These are phyloP conservation scores for Prosapia bicincta DNA, from an alignment of 2,888 invertebrate genomes.

Conservation along the genomic window DNA sequence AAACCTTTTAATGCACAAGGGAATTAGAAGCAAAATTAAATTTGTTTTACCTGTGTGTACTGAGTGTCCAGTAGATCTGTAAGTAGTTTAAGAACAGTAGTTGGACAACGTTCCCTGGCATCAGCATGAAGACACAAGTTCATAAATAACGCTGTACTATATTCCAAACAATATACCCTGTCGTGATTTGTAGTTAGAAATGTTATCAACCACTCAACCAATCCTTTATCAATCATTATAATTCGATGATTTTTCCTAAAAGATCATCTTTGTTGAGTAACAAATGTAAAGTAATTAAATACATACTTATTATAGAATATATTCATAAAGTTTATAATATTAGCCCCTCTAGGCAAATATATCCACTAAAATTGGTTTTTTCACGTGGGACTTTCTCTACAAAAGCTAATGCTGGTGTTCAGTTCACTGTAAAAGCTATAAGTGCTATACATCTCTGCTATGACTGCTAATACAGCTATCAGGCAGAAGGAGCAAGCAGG, in stretches of 20 bases:
- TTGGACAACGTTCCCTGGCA: constrained; percentile 46
- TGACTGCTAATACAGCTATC: no score
- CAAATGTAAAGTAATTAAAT: no score
- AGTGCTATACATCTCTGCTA: no score
- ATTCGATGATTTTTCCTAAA: constrained; percentile 53
- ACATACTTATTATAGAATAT: no score
- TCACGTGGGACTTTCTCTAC: no score
- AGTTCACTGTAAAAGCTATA: no score
- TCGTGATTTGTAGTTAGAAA: constrained; percentile 50
- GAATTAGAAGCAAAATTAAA: neutral
- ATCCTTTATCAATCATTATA: constrained; percentile 58
- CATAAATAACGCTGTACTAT: constrained; percentile 63
- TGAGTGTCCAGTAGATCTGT: constrained; percentile 45
- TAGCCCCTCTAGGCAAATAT: no score
- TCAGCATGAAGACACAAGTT: constrained; percentile 59
- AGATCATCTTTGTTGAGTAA: no score
- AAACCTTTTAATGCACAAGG: neutral
- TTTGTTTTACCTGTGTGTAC: constrained; percentile 21
- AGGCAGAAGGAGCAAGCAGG: no score
- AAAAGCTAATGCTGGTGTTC: no score
- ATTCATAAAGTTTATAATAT: no score
- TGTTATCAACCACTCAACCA: constrained; percentile 58
- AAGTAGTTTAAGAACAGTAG: constrained; percentile 46
- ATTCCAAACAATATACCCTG: constrained; percentile 58
- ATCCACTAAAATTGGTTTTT: no score